These are phyloP conservation scores for Limanda limanda DNA, from an alignment of 2,113 vertebrate genomes.

Conservation along the genomic window DNA sequence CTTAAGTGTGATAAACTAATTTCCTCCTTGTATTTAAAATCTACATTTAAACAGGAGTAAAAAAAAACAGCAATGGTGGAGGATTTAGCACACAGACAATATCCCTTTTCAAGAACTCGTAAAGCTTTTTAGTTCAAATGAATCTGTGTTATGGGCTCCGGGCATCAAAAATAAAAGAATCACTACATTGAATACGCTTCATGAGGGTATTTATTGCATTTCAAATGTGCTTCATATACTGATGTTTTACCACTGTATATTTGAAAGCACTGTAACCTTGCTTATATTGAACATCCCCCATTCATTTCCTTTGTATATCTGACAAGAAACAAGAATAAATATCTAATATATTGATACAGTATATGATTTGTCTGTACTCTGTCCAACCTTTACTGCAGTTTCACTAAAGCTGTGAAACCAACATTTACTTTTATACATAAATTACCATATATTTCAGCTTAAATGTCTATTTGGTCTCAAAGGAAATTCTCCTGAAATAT, in stretches of 20 bases:
- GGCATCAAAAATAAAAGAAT: background rate
- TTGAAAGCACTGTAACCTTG: constrained; percentile 7
- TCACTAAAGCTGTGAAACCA: constrained; percentile 21
- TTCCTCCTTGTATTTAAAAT: no score
- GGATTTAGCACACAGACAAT: no score
- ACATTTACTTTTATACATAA: constrained; percentile 31
- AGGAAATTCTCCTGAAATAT: constrained; percentile 4
- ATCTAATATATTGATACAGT: constrained; percentile 13
- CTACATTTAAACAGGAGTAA: no score
- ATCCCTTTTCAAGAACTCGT: no score
- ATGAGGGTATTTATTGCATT: constrained; percentile 58
- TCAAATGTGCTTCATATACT: constrained; percentile 1
- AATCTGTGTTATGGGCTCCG: no score
- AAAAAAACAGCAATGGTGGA: no score
- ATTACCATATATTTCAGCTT: constrained; percentile 7
- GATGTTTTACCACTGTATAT: constrained; percentile 30
- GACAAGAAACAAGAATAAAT: constrained; percentile 25
- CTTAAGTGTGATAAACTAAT: no score
- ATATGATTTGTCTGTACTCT: constrained; percentile 24
- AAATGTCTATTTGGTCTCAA: constrained; percentile 30
- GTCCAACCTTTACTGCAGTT: background rate
- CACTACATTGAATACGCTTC: background rate
- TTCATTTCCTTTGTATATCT: constrained; percentile 13
- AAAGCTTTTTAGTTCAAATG: no score
- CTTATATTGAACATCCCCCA: background rate